Evolutionary conservation across 2,888 invertebrate genomes (phyloP), one percentile per base, ranked within the genome.

Genomic region (Drosophila meridionalis): DNA sequence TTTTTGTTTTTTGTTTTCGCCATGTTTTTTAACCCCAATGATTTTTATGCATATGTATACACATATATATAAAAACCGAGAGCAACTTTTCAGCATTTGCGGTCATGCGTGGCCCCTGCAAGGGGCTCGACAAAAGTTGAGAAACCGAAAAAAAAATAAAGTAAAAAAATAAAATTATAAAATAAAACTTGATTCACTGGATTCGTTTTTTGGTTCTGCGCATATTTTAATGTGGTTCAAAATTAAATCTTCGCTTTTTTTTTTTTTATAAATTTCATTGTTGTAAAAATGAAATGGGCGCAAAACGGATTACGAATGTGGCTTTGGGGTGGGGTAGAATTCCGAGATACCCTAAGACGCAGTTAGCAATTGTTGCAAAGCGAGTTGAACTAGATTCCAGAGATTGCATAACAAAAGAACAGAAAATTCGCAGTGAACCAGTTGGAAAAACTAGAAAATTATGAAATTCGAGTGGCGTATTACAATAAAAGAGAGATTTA

Each of bases 51-150:
- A 52, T 34, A 11, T 12, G 55, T 61, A 73, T 32, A 56, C 12
- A 34, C 5, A 14, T 30, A 57, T 26, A n/a, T 47, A 34, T 43
- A 45, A 42, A 48, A 9, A 36, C n/a, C 56, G 32, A 55, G 64
- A 38, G 60, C 56, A 69, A 61, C 69, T 78, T 74, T 85, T 89
- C 64, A 74, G 59, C 78, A 68, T 87, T 89, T 85, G 89, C 84
- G 87, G 79, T 84, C 89, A 84, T 87, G 77, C 87, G 73, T 81
- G 82, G 75, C 32, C 50, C 66, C 42, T 45, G n/a, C 53, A 40
- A 57, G 58, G 69, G 64, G 59, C 66, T 76, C 68, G 58, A 66
- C 20, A 40, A 57, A 48, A 57, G 50, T 69, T 52, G 53, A 63
- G 53, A 62, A 66, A 20, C 58, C 48, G 55, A 71, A 68, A 61